Evolutionary conservation across 2,113 vertebrate species (phyloP), one percentile per base, ranked within the genome.

Genomic region (Amia ocellicauda): DNA sequence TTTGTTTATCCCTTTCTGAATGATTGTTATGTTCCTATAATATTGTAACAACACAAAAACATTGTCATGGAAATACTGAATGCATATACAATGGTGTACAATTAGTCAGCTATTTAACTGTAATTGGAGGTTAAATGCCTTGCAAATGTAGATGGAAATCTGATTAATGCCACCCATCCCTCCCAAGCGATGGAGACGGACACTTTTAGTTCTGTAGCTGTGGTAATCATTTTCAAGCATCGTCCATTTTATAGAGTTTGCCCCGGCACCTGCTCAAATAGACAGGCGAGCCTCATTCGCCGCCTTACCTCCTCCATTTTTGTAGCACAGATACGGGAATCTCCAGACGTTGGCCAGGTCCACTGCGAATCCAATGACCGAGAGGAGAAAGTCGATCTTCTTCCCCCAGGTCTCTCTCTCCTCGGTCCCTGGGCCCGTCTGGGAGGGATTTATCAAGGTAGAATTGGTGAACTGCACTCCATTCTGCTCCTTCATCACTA

Each of bases 321-420:
- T 94, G 78, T 95, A 95, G 87, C 93, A 95, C 36, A 94, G 87
- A 78, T 94, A 93, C 3, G 93, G 92, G 42, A 95, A 94, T 49
- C 93, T 85, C 93, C 93, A 95, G 68, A 95, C 92, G 0, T 95
- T 95, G 59, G 92, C 93, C 10, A 95, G 85, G 74, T 95, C 92
- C 71, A 94, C 93, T 0, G 93, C 93, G 1, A 95, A 94, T 58
- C 93, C 92, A 0, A 95, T 91, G 67, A 95, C 93, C 0, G 93
- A 95, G 13, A 94, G 84, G 16, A 95, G 88, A 64, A 95, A 95
- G 84, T 94, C 93, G 0, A 93, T 90, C 68, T 94, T 95, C 81
- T 93, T 94, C 51, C 90, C 81, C 93, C 93, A 94, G 50, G 92
- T 94, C 80, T 95, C 93, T 0, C 93, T 77, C 58, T 92, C 89